phyloP scores from a whole-genome alignment of 64 coral and sea anemone genomes.

The Trachythela sp. region DNA sequence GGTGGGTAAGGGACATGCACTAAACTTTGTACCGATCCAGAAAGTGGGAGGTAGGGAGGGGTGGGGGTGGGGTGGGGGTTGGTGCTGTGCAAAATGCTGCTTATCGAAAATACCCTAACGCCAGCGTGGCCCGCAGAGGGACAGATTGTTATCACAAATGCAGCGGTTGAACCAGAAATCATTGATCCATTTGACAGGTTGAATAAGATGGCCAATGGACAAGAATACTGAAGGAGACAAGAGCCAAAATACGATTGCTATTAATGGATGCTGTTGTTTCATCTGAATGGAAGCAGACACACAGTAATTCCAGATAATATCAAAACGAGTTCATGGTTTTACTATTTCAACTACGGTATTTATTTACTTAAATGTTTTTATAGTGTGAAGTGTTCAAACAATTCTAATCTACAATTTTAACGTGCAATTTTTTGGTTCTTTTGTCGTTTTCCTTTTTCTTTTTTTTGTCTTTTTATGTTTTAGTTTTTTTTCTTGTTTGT shows the following conservation, averaged over 20 bases:
- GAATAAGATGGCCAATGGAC: not conserved
- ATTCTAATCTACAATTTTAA: not conserved
- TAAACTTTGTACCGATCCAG: too few species aligned
- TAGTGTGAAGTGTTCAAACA: not conserved
- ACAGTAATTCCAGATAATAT: slow-evolving; percentile 45
- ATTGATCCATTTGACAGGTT: slow-evolving; percentile 3
- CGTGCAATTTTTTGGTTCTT: not conserved
- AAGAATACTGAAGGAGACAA: not conserved
- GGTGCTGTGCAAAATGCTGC: not conserved
- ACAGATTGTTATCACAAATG: slow-evolving; percentile 38
- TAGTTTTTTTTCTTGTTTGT: not conserved
- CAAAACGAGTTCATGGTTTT: slow-evolving; percentile 4
- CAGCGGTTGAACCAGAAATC: slow-evolving; percentile 46
- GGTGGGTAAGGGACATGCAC: too few species aligned
- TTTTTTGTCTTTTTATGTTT: not conserved
- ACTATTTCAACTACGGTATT: too few species aligned
- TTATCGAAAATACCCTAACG: not conserved
- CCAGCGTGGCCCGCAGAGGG: slow-evolving; percentile 19
- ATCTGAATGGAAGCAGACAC: slow-evolving; percentile 27
- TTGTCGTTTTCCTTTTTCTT: not conserved
- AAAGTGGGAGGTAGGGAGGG: too few species aligned
- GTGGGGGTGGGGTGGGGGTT: too few species aligned
- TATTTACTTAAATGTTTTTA: not conserved
- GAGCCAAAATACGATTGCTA: not conserved
- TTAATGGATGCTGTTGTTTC: not conserved